These are phyloP conservation scores for Heliocidaris tuberculata DNA, from an alignment of 35 echinoderm and acorn worm genomes.

Conservation along the genomic window DNA sequence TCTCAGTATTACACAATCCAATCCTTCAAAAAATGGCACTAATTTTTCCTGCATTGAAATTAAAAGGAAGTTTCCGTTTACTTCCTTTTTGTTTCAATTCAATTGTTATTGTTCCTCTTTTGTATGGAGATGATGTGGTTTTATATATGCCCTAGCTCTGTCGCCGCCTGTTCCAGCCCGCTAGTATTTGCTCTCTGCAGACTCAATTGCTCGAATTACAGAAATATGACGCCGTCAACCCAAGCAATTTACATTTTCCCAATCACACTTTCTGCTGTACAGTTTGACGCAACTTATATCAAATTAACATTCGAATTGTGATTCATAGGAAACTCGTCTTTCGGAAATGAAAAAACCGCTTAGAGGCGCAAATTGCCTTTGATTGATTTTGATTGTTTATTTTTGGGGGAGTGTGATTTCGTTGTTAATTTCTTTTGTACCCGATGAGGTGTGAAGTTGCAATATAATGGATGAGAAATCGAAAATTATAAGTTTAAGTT, in stretches of 20 bases:
- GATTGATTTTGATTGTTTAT: conserved; percentile 13
- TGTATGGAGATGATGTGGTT: conserved; percentile 35
- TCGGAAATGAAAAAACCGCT: background rate
- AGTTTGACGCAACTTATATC: conserved; percentile 41
- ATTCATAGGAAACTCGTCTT: background rate
- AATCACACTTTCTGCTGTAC: background rate
- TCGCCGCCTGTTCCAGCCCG: background rate
- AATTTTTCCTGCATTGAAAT: background rate
- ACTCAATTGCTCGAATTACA: background rate
- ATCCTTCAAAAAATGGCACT: background rate
- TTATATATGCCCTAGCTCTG: background rate
- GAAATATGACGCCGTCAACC: background rate
- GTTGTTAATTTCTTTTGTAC: background rate
- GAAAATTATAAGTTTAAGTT: background rate
- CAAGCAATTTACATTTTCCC: background rate
- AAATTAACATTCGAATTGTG: conserved; percentile 16
- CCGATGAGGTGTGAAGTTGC: background rate
- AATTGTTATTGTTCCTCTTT: background rate
- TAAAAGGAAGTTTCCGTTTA: background rate
- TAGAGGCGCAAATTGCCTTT: background rate
- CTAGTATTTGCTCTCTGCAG: background rate
- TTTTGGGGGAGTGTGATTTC: background rate
- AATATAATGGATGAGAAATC: background rate
- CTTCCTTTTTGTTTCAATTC: background rate
- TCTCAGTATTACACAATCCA: background rate